Evolutionary conservation across 2,113 vertebrate species (phyloP), one percentile per base, ranked within the genome.

Genomic region (Microcebus ravelobensis): DNA sequence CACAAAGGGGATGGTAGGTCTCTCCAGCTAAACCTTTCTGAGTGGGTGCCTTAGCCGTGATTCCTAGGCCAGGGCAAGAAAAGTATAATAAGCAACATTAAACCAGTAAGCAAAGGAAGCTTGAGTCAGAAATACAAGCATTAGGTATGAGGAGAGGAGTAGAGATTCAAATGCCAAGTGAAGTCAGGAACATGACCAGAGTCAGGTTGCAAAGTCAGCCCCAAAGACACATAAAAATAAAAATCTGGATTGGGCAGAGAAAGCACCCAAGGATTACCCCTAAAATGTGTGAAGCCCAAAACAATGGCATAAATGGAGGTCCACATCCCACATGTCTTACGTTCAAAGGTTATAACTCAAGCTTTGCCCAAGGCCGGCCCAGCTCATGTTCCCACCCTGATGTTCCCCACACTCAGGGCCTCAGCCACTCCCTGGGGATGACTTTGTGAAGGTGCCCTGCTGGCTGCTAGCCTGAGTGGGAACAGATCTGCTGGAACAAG

Each of bases 1-100:
- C 36, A 48, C 18, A 23, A 34, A 63, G 20, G 34, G 4, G 4
- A 0, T n/a, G 27, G 0, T 20, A 3, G 39, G 23, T n/a, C 31
- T 10, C 74, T 57, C 39, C 3, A 2, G 59, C n/a, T 68, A 59
- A 95, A 14, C 6, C 4, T 12, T 55, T 92, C 67, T 48, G 5
- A 57, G 50, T 14, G 8, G n/a, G 14, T 6, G 2, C 21, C 4
- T 45, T 23, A 15, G 42, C 7, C 31, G 0, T 27, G 52, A 81
- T 20, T 63, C 18, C 29, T 31, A 48, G 12, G 17, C 6, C 86
- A 31, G 52, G 2, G 15, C n/a, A 48, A 74, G 82, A 12, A 59
- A 15, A 34, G 0, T 5, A 6, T 27, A 45, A 21, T 27, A 45
- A 21, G 27, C 3, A 20, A 15, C 39, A 52, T 18, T n/a, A 59